Percentiles rank a stretch among this genome's conserved stretches.
Conservation (phyloP, 2,888 invertebrate species). For the Tiliacea aurago region DNA sequence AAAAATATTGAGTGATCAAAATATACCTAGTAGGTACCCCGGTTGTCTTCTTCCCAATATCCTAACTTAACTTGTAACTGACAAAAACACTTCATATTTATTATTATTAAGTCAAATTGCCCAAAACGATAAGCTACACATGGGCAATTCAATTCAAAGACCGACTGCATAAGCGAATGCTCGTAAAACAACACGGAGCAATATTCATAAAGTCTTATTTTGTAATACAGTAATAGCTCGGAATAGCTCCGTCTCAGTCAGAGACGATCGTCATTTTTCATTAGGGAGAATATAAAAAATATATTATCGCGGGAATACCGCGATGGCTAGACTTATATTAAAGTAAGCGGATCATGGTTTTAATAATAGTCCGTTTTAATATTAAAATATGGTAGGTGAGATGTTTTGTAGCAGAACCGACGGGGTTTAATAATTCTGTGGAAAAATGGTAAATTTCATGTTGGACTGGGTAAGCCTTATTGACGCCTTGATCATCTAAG, state of each 20-base stretch:
- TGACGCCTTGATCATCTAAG: neutral
- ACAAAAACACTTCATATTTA: slow-evolving; percentile 10
- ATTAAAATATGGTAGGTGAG: slow-evolving; percentile 55
- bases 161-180: slow-evolving; percentile 21
- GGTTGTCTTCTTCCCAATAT: neutral
- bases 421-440: slow-evolving; percentile 38
- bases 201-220: slow-evolving; percentile 58
- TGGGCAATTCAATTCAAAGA: slow-evolving; percentile 45
- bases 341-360: slow-evolving; percentile 59
- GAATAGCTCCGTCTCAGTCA: slow-evolving; percentile 28
- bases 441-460: slow-evolving; percentile 26
- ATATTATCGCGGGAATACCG: slow-evolving; percentile 47
- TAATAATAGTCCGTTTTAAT: slow-evolving; percentile 59
- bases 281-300: slow-evolving; percentile 60
- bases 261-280: slow-evolving; percentile 61
- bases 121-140: slow-evolving; percentile 23
- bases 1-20: neutral
- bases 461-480: slow-evolving; percentile 1
- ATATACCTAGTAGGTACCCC: too few species aligned
- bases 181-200: slow-evolving; percentile 50
- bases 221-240: slow-evolving; percentile 45
- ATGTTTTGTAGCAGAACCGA: slow-evolving; percentile 38
- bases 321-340: slow-evolving; percentile 55
- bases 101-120: slow-evolving; percentile 15
- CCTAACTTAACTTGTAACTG: neutral